Base-by-base conservation (phyloP, 1,140 invertebrate genomes). In the Drosophila pandora region DNA sequence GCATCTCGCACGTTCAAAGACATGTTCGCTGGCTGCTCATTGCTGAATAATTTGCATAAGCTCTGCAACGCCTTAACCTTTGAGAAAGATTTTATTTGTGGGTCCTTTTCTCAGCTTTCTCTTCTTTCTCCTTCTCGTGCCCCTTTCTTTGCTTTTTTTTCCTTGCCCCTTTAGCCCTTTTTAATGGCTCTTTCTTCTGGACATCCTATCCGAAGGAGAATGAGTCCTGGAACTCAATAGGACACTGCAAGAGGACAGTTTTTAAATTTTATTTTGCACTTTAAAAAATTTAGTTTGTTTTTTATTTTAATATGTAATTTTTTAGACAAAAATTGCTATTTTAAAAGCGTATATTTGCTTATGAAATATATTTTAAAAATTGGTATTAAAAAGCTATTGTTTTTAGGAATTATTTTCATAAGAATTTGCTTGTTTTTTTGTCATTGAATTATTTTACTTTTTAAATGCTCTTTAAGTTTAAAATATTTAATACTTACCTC, bases 31-130 rank as follows among this genome's bases (percentile, higher is more conserved):
- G 72, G 53, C 56, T 69, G 67, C 76, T 84, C 79, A 83, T 84
- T 84, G 82, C 70, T 59, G 80, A 87, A 87, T 82, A 77, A 87
- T 87, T 87, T 87, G 82, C 83, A 87, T 87, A 87, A 87, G 78
- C 82, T 78, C 57, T 57, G 59, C 25, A 37, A 30, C 43, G 39
- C 56, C 34, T 21, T 32, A 13, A 21, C 17, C 45, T 64, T 41
- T 48, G 50, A 32, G 56, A n/a, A 37, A 54, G 59, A 60, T 79
- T 78, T 59, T 75, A 57, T 69, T 69, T 82, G 60, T 59, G 61
- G 47, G 41, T 34, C 58, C 52, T 61, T 47, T 47, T 22, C 21
- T 23, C 0, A 6, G 47, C 17, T 50, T 34, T 25, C 43, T 34
- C 21, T 43, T 2, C 8, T 10, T 10, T 22, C 9, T 47, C 9